Evolutionary conservation across 2,888 invertebrate species (phyloP).

Genomic region (Timema podura): DNA sequence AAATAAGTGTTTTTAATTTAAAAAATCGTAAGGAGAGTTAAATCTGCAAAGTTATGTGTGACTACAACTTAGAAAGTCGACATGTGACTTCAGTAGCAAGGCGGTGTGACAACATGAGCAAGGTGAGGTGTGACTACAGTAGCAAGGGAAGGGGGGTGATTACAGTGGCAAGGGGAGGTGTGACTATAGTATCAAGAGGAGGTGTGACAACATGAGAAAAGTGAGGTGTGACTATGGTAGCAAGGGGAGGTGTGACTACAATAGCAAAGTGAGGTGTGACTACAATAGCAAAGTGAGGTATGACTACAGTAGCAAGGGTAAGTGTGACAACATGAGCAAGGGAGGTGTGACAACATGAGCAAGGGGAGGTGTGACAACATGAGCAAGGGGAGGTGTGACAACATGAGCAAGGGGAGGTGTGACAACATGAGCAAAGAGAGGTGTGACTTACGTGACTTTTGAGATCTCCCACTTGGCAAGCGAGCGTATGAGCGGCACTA

Average conservation of each 20-base stretch:
- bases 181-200: background rate
- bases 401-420: background rate
- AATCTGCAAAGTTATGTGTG: no score
- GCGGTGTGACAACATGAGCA: no score
- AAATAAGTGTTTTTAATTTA: no score
- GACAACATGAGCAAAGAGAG: slow-evolving; percentile 10
- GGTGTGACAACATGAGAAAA: slow-evolving; percentile 13
- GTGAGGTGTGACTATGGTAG: slow-evolving; percentile 10
- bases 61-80: no score
- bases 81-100: no score
- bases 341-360: slow-evolving; percentile 17
- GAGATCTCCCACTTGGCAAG: slow-evolving; percentile 86
- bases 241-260: no score
- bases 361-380: slow-evolving; percentile 12
- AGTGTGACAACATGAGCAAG: background rate
- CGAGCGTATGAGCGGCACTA: slow-evolving; percentile 77
- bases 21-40: no score
- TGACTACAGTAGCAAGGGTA: no score
- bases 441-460: slow-evolving; percentile 70
- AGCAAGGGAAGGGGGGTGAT: no score
- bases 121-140: no score
- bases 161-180: background rate
- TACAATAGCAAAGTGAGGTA: no score
- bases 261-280: no score
- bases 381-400: slow-evolving; percentile 1